Evolutionary conservation across 1,140 invertebrate genomes (phyloP).

Genomic region (Philaenus spumarius): DNA sequence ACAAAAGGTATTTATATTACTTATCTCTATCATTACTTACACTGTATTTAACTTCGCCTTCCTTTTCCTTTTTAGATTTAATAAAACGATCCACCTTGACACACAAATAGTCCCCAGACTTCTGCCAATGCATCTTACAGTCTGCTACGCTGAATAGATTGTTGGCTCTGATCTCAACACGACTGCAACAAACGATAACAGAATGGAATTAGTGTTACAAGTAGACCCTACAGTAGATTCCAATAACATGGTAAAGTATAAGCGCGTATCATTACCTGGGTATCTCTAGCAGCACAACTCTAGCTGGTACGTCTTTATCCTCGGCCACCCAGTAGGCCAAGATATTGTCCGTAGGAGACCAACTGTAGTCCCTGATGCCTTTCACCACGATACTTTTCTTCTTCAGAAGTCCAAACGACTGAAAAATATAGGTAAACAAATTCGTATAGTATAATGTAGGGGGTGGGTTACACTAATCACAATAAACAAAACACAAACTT

Average conservation of each 20-base stretch:
- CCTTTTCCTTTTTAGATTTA: constrained; percentile 88
- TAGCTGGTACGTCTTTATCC: constrained; percentile 83
- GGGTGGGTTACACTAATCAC: too few species aligned
- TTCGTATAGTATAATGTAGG: too few species aligned
- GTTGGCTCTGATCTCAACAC: constrained; percentile 88
- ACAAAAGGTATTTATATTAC: too few species aligned
- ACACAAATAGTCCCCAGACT: constrained; percentile 94
- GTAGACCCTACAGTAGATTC: too few species aligned
- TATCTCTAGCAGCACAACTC: constrained; percentile 77
- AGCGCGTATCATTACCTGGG: constrained; percentile 49
- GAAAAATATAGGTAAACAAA: constrained; percentile 36
- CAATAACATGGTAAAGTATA: not conserved
- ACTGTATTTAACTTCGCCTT: constrained; percentile 81
- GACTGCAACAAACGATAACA: constrained; percentile 43
- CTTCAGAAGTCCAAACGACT: constrained; percentile 86
- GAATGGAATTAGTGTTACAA: not conserved
- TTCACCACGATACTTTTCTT: constrained; percentile 92
- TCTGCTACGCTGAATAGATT: constrained; percentile 98
- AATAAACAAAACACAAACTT: too few species aligned
- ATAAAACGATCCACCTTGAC: constrained; percentile 97
- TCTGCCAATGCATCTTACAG: constrained; percentile 99
- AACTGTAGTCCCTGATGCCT: constrained; percentile 91
- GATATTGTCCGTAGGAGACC: constrained; percentile 95
- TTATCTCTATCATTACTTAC: too few species aligned
- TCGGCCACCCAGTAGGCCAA: constrained; percentile 99